Percentiles rank a stretch among this genome's conserved stretches.
Evolutionary conservation across 2,113 vertebrate species (phyloP).

Genomic region (Gasterosteus aculeatus): DNA sequence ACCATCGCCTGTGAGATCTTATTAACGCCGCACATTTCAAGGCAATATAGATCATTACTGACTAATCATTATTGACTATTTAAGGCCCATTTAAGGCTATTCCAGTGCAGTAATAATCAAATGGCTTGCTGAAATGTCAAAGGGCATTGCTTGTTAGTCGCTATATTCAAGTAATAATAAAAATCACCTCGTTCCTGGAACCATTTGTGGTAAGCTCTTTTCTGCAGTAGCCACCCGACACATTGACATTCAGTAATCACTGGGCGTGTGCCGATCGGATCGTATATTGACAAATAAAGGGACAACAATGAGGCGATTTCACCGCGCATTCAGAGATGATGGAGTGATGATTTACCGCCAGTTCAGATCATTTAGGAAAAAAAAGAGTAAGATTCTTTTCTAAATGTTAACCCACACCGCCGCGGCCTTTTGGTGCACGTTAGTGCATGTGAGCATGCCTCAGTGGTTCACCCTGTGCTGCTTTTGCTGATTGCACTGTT

Average conservation of each 20-base stretch:
- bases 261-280: background rate
- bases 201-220: background rate
- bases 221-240: background rate
- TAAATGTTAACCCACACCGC: too few species aligned
- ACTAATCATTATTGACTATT: conserved; percentile 14
- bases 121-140: background rate
- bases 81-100: conserved; percentile 2
- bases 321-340: background rate
- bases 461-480: background rate
- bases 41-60: background rate
- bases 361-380: background rate
- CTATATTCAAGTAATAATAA: background rate
- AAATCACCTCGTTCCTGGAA: background rate
- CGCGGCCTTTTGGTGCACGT: background rate
- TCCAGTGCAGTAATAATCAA: background rate
- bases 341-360: background rate
- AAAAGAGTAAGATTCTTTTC: background rate
- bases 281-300: background rate
- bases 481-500: background rate
- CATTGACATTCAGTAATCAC: background rate
- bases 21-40: conserved; percentile 4
- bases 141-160: background rate
- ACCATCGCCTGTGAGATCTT: background rate
- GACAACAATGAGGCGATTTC: background rate
- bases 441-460: background rate